Evolutionary conservation across 1,140 invertebrate species (phyloP), one percentile per base, ranked within the genome.

Genomic region (Eupristina koningsbergeri): DNA sequence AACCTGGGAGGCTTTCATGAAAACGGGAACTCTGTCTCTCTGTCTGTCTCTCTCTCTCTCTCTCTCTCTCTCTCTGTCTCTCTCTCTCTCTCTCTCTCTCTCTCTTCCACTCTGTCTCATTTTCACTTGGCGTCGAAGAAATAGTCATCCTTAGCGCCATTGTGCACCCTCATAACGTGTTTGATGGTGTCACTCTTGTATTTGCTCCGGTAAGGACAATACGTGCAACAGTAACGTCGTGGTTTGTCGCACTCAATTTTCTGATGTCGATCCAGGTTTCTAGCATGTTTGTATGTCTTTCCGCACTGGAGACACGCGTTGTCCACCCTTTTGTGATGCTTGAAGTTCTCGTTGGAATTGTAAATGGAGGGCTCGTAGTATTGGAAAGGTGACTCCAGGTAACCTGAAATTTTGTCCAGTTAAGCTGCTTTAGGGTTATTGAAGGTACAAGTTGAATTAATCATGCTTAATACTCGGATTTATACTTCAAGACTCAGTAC

Each of bases 181-280:
- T 80, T 80, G 13, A 39, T 73, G 3, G 67, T 47, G 19, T 80
- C 79, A n/a, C 79, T 80, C 36, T 80, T 80, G 79, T 80, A 67
- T n/a, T 93, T 93, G 15, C 93, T 92, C 69, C 92, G 89, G 84
- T 94, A 93, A n/a, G 91, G 87, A 78, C 94, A 95, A 85, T 93
- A 91, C 34, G 90, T 91, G 87, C 95, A 94, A 84, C 93, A 89
- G 83, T 93, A 94, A n/a, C 93, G 91, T 0, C 94, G 94, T 22
- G 88, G 87, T 34, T 89, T 83, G 17, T 85, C 83, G 61, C 88
- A 88, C 47, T 88, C 85, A 74, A 86, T 85, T 83, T 87, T 87
- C 26, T 85, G 67, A 29, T 88, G 88, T n/a, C 86, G 85, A 15
- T 81, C 36, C 77, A 88, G 84, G 80, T 88, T 88, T 7, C 84